Evolutionary conservation across 1,140 invertebrate species (phyloP).

Genomic region (Bombus sibiricus): DNA sequence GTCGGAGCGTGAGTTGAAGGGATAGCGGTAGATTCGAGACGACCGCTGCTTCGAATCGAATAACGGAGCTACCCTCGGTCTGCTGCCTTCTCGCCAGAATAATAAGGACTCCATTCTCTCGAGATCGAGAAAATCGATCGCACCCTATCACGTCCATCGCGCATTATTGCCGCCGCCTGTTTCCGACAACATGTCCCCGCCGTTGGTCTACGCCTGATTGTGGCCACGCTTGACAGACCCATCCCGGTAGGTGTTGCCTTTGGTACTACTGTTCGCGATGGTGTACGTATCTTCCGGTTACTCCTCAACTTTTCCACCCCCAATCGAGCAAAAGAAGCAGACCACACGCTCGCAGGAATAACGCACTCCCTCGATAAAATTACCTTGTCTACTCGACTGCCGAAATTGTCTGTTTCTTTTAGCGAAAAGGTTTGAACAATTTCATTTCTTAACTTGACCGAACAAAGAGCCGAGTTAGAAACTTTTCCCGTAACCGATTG

Average conservation of each 20-base stretch:
- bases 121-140: slow-evolving; percentile 68
- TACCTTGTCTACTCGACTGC: neutral
- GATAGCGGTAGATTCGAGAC: slow-evolving; percentile 31
- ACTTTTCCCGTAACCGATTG: neutral
- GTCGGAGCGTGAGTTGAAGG: neutral
- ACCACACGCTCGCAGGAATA: slow-evolving; percentile 8
- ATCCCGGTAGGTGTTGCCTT: slow-evolving; percentile 14
- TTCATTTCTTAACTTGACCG: slow-evolving; percentile 56
- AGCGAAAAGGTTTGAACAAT: slow-evolving; percentile 2
- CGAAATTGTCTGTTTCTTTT: slow-evolving; percentile 49
- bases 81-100: slow-evolving; percentile 50
- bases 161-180: slow-evolving; percentile 66
- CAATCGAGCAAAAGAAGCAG: neutral
- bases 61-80: slow-evolving; percentile 55
- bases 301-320: neutral
- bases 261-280: neutral
- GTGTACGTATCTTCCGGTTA: slow-evolving; percentile 10
- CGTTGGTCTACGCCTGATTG: slow-evolving; percentile 35
- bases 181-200: slow-evolving; percentile 52
- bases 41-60: slow-evolving; percentile 54
- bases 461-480: neutral
- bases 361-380: slow-evolving; percentile 20
- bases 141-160: slow-evolving; percentile 62
- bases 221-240: slow-evolving; percentile 39
- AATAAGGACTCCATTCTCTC: slow-evolving; percentile 59